These are phyloP conservation scores for Bombus polaris DNA, from an alignment of 1,140 invertebrate species.

Conservation along the genomic window DNA sequence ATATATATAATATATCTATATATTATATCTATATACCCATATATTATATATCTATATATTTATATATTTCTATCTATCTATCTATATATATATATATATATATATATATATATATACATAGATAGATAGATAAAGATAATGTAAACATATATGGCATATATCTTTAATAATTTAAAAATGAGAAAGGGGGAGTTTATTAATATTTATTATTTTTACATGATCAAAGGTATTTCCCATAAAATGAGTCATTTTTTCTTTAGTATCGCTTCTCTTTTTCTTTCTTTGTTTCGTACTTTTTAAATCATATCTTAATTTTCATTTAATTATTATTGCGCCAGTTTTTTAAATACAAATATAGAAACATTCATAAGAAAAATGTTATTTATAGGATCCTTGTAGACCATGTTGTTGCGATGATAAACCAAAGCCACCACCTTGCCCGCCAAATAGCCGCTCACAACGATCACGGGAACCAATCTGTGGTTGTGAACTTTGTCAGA, in stretches of 20 bases:
- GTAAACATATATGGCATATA: too few species aligned
- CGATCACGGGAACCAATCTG: slow-evolving; percentile 53
- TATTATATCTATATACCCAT: too few species aligned
- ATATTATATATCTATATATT: too few species aligned
- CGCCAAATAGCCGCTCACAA: slow-evolving; percentile 48
- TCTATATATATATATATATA: too few species aligned
- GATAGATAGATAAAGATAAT: too few species aligned
- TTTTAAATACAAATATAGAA: neutral
- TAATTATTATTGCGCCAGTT: neutral
- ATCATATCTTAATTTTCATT: neutral
- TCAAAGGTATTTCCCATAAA: neutral
- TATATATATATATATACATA: too few species aligned
- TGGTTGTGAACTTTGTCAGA: slow-evolving; percentile 64
- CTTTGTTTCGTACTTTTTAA: neutral
- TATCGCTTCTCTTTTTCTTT: too few species aligned
- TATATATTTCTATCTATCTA: too few species aligned
- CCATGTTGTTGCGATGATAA: slow-evolving; percentile 44
- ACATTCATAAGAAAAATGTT: neutral
- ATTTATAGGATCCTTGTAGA: slow-evolving; percentile 64
- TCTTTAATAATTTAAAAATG: neutral
- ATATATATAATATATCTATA: too few species aligned
- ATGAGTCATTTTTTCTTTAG: too few species aligned
- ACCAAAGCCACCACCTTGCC: slow-evolving; percentile 53
- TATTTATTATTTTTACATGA: neutral
- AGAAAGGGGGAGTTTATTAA: too few species aligned